phyloP scores from a whole-genome alignment of 2,113 vertebrate species.

The Lipophrys pholis region DNA sequence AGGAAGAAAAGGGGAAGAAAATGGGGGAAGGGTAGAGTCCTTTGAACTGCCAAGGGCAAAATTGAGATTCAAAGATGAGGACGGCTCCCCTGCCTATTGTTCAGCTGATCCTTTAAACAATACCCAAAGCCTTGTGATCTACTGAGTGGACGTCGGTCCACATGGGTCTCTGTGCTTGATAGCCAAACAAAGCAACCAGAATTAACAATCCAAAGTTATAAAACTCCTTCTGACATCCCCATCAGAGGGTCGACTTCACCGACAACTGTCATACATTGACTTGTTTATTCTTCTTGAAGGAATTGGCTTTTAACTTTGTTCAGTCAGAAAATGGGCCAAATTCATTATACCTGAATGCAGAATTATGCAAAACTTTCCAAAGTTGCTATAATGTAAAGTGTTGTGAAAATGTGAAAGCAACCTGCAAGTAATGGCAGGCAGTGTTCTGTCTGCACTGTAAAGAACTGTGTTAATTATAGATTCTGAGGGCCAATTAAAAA shows the following conservation, averaged over 20 bases:
- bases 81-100: constrained; percentile 76
- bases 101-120: constrained; percentile 78
- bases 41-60: constrained; percentile 67
- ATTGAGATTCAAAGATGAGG: constrained; percentile 41
- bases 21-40: constrained; percentile 37
- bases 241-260: constrained; percentile 8
- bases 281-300: constrained; percentile 33
- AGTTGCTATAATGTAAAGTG: constrained; percentile 42
- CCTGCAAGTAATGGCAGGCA: constrained; percentile 62
- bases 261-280: constrained; percentile 12
- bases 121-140: constrained; percentile 69
- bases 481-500: constrained; percentile 79
- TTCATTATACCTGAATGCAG: constrained; percentile 34
- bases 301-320: constrained; percentile 2
- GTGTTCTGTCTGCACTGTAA: constrained; percentile 60
- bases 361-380: constrained; percentile 44
- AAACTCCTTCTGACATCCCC: constrained; percentile 11
- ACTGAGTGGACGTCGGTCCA: constrained; percentile 52
- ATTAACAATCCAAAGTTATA: constrained; percentile 42
- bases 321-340: constrained; percentile 33
- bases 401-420: constrained; percentile 60
- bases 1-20: constrained; percentile 40
- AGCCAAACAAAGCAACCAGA: constrained; percentile 36
- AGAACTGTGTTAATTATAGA: constrained; percentile 74
- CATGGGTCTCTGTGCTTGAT: constrained; percentile 26